Conservation (phyloP, 2,797 vertebrate genomes). For the Gymnopithys bicolor region DNA sequence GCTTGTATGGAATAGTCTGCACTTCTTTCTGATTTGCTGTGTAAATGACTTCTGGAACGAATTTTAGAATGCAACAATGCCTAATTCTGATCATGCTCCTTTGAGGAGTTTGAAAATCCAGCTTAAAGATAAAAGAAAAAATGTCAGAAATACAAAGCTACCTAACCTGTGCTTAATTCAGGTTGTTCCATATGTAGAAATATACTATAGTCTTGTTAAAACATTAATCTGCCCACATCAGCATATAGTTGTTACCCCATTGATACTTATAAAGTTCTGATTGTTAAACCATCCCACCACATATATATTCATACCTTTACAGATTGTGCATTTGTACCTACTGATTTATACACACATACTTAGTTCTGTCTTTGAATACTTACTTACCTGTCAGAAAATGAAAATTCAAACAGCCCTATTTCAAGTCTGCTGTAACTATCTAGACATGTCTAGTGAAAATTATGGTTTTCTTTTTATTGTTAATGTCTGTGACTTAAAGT, state of each 20-base stretch:
- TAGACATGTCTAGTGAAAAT: neutral
- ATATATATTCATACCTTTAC: neutral
- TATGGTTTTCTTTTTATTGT: slow-evolving; percentile 58
- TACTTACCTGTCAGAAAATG: neutral
- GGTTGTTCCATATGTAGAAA: neutral
- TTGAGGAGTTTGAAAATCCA: neutral
- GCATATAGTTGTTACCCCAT: neutral
- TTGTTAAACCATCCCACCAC: neutral
- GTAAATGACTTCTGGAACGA: neutral
- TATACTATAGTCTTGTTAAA: neutral
- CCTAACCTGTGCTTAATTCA: neutral
- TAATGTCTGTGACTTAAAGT: slow-evolving; percentile 40
- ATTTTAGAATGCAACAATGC: neutral
- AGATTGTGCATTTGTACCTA: neutral
- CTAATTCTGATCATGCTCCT: neutral
- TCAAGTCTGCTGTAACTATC: slow-evolving; percentile 20
- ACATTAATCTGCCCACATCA: neutral
- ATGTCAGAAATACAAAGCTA: slow-evolving; percentile 6
- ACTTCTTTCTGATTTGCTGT: neutral
- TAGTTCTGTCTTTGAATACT: neutral
- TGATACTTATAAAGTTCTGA: neutral
- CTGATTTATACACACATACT: neutral
- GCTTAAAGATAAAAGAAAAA: neutral
- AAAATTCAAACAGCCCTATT: neutral
- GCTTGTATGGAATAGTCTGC: neutral